Percentiles rank a stretch among this genome's conserved stretches.
Conservation (phyloP, 2,888 invertebrate species). For the Coelinius sp. region DNA sequence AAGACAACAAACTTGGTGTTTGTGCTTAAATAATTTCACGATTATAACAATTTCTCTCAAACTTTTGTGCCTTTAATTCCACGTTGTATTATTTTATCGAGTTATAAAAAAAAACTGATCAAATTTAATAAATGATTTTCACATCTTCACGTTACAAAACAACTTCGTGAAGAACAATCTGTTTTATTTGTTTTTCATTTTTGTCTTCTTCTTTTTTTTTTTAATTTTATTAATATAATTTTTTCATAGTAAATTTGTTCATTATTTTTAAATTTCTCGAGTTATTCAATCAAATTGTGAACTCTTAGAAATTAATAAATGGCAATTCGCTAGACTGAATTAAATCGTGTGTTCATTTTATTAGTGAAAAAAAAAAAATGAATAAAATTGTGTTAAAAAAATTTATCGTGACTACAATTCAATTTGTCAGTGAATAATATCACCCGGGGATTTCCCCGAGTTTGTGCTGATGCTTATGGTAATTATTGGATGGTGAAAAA, state of each 20-base stretch:
- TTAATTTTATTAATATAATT: slow-evolving; percentile 34
- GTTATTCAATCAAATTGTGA: slow-evolving; percentile 56
- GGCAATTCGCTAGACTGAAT: slow-evolving; percentile 52
- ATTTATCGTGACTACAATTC: neutral
- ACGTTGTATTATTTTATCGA: slow-evolving; percentile 63
- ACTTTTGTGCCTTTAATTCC: slow-evolving; percentile 67
- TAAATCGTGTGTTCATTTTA: slow-evolving; percentile 28
- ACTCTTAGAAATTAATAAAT: slow-evolving; percentile 68
- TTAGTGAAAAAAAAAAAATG: slow-evolving; percentile 12
- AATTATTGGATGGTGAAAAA: neutral
- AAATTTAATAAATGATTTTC: slow-evolving; percentile 47
- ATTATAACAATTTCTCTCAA: slow-evolving; percentile 46
- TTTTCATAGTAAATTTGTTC: slow-evolving; percentile 1
- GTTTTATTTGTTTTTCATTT: slow-evolving; percentile 48
- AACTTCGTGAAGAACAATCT: neutral
- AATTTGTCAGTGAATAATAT: neutral
- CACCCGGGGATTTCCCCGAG: neutral
- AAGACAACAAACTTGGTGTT: slow-evolving; percentile 59
- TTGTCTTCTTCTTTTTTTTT: no score
- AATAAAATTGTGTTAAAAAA: neutral
- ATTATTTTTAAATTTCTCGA: neutral
- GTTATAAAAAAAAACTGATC: slow-evolving; percentile 7
- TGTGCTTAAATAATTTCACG: slow-evolving; percentile 56
- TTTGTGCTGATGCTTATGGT: neutral
- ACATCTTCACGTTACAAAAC: neutral